Evolutionary conservation across 2,113 vertebrate species (phyloP), one percentile per base, ranked within the genome.

Genomic region (Charadrius vociferus): DNA sequence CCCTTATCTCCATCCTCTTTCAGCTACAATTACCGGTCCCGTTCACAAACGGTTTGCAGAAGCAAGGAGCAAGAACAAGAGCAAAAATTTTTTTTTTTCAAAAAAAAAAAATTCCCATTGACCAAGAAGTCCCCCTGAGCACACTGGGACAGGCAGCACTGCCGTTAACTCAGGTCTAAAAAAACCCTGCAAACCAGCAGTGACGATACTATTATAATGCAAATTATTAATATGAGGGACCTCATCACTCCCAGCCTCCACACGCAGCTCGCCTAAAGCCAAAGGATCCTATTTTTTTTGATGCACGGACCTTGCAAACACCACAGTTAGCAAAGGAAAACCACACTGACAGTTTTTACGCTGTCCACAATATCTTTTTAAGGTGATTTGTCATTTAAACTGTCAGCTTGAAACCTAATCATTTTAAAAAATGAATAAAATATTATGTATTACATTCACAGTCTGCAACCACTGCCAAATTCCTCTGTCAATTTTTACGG

Each of bases 391-490:
- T 89, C 93, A 95, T 67, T 88, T 72, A 82, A 94, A 75, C 24
- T 95, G 93, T 82, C 94, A 90, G 74, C n/a, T 39, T 87, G 86
- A 93, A 96, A 89, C 47, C 70, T 59, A 92, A 88, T 92, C 0
- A 36, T 68, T 88, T 86, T 5, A 0, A 24, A 74, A 93, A 94
- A 88, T 72, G 32, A 92, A 91, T 92, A 91, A 79, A 93, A 94
- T 72, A 96, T 90, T 83, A 80, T 55, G 86, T 70, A 80, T 88
- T 85, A 86, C 67, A 81, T 52, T 94, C 87, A 20, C 9, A 71
- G 67, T 52, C 92, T 75, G 70, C 73, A 87, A 63, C 78, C 41
- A 39, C 92, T 95, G 96, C 96, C 95, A 97, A 87, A 95, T 96
- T 90, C 75, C 82, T 81, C 81, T 81, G 88, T 74, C 92, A 88